A percentile compares a stretch with the other conserved stretches of the same genome.
These are phyloP conservation scores for Caranx melampygus DNA, from an alignment of 2,113 vertebrate species.

Conservation along the genomic window DNA sequence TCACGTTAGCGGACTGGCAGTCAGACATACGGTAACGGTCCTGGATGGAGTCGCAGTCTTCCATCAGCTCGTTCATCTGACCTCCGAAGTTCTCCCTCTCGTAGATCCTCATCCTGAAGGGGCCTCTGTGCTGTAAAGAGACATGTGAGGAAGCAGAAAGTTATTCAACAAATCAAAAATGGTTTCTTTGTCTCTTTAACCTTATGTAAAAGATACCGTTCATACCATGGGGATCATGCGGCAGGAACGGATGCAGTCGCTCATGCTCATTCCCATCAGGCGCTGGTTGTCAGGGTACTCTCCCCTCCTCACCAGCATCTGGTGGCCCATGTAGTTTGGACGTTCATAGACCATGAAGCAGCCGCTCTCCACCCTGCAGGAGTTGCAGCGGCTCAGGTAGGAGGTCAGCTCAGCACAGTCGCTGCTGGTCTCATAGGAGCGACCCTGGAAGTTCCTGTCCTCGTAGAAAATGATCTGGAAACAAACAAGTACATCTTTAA, in stretches of 20 bases:
- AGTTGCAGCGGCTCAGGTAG: conserved; percentile 78
- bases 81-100: conserved; percentile 79
- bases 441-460: conserved; percentile 83
- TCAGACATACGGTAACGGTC: conserved; percentile 76
- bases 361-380: conserved; percentile 74
- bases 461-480: conserved; percentile 81
- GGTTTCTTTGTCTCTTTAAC: background rate
- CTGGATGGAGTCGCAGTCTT: conserved; percentile 77
- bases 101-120: conserved; percentile 73
- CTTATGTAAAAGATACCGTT: background rate
- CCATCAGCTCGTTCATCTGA: conserved; percentile 79
- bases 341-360: conserved; percentile 79
- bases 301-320: conserved; percentile 77
- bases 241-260: conserved; percentile 82
- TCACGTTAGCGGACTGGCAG: conserved; percentile 78
- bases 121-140: conserved; percentile 75
- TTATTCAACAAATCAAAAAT: background rate
- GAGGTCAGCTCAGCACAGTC: conserved; percentile 76
- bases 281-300: conserved; percentile 82
- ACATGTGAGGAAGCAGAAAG: background rate
- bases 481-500: background rate
- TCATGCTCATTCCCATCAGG: conserved; percentile 76
- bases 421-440: conserved; percentile 75
- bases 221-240: conserved; percentile 81
- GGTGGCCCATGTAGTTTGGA: conserved; percentile 69